Evolutionary conservation across 2,888 invertebrate genomes (phyloP).

Genomic region (Epinotia nisella): DNA sequence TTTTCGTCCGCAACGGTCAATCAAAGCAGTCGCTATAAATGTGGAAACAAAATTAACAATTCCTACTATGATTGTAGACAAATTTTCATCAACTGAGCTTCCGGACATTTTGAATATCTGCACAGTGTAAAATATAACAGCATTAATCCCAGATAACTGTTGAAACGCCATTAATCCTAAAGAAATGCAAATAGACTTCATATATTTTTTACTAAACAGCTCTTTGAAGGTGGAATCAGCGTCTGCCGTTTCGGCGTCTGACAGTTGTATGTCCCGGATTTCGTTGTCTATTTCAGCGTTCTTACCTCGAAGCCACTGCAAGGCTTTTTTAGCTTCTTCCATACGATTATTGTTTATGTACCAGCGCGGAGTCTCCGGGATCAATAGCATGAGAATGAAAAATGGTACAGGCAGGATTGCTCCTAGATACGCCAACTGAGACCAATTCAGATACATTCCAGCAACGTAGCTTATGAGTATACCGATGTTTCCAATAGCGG

Average conservation of each 20-base stretch:
- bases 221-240: constrained; percentile 86
- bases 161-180: constrained; percentile 97
- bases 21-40: constrained; percentile 93
- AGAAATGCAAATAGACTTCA: constrained; percentile 92
- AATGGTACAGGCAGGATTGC: constrained; percentile 91
- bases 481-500: constrained; percentile 94
- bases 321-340: constrained; percentile 90
- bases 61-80: constrained; percentile 94
- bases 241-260: constrained; percentile 88
- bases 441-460: constrained; percentile 93
- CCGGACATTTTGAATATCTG: constrained; percentile 94
- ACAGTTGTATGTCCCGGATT: constrained; percentile 89
- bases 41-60: constrained; percentile 96
- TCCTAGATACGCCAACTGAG: constrained; percentile 91
- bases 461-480: constrained; percentile 92
- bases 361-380: constrained; percentile 98
- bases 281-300: constrained; percentile 92
- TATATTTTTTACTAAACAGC: constrained; percentile 88
- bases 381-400: constrained; percentile 90
- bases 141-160: constrained; percentile 97
- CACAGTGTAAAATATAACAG: constrained; percentile 97
- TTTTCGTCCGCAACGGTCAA: constrained; percentile 95
- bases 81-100: constrained; percentile 90
- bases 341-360: constrained; percentile 91
- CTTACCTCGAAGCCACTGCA: constrained; percentile 93